Base-by-base conservation (phyloP, 1,140 invertebrate genomes). In the Caenorhabditis briggsae region DNA sequence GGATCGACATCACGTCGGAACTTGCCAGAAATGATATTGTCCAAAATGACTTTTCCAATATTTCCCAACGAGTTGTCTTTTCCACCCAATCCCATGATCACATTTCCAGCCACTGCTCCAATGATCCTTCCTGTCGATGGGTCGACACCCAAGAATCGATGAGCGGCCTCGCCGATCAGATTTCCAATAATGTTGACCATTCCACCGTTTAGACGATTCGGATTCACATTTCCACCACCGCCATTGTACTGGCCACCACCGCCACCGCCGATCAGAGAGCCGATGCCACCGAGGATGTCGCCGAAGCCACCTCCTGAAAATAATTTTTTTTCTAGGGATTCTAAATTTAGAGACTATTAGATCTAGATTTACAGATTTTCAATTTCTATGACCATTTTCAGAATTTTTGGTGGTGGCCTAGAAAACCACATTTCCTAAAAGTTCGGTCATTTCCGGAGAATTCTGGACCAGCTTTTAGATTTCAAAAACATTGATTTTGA, bases 11-110 rank as follows among this genome's bases (percentile, higher is more conserved):
- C 89, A 74, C 90, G 64, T 8, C 89, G 82, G 87, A 91, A 92
- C 85, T 92, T 92, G 46, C 91, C 91, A 53, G 82, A 86, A 70
- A 92, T 92, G 16, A 92, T 92, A 46, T 92, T 92, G 78, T 92
- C 91, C 50, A 92, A 84, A 48, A 92, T 91, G 55, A 92, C 88
- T 86, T 92, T 92, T 82, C 91, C 91, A 55, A 92, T 91, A 33
- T 88, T 89, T 48, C 90, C 87, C 6, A 92, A 86, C n/a, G 88
- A 90, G 86, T 92, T 92, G 87, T 92, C 91, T 64, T 92, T 92
- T 58, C 91, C 91, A 25, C 91, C 91, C 14, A 90, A 83, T 53
- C 84, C 83, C 85, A 90, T 88, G 33, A 89, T 83, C n/a, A 89
- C 88, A 53, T 89, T 89, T 56, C 89, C 89, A 14, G 89, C 89